Base-by-base conservation (phyloP, 2,113 vertebrate species). In the Dunckerocampus dactyliophorus region DNA sequence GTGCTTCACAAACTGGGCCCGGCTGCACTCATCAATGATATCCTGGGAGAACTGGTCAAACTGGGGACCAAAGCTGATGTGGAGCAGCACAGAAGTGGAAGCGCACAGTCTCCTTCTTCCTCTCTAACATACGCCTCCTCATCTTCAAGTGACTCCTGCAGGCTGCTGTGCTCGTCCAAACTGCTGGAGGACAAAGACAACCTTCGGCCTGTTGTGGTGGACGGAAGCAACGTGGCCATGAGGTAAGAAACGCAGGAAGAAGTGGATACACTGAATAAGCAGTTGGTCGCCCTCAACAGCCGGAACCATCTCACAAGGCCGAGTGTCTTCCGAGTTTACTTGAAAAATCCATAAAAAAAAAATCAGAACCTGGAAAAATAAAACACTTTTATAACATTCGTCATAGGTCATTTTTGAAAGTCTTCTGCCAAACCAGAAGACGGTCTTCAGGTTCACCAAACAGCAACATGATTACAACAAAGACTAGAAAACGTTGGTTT, bases 141-240 rank as follows among this genome's bases (percentile, higher is more conserved):
- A 5, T 31, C 63, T 5, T 55, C 67, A 16, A 73, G 92, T 69
- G 94, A 95, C 71, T 93, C 91, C 43, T 93, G 91, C 68, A 81
- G 88, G 50, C 88, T 91, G 3, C 90, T 93, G 20, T 94, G 92
- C 56, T 91, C 92, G 0, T 88, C 92, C 59, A 91, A 89, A 62
- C 71, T 83, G 28, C 75, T 87, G 59, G 93, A 96, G 58, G 93
- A 98, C 77, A 92, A 92, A 71, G 93, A 96, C 80, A 99, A 97
- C 83, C 87, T 99, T 69, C 93, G 94, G 49, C 96, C 95, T 2
- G 55, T 98, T 45, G 96, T 99, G 63, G 90, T 99, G 60, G 96
- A 99, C 55, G 96, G 96, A 72, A 99, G 96, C 88, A 99, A 99
- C 13, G 94, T 99, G 75, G 96, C 96, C 59, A 99, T 99, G 96